Percentiles rank a stretch among this genome's conserved stretches.
phyloP scores from a whole-genome alignment of 2,113 vertebrate species.

The Trogon melanurus region DNA sequence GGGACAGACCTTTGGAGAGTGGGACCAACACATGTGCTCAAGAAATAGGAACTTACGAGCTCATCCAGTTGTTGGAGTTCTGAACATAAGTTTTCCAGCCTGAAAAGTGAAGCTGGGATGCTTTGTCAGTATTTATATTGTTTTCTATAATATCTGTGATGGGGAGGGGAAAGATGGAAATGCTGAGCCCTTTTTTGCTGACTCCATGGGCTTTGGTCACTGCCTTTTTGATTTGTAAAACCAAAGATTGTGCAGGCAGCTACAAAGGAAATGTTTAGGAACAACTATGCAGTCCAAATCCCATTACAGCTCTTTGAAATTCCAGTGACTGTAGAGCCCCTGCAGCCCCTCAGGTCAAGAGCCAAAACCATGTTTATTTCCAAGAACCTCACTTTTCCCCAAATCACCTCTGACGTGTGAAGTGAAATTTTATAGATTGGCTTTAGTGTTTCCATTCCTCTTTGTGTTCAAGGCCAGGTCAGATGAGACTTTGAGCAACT shows the following conservation, averaged over 20 bases:
- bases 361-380: not conserved
- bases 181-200: not conserved
- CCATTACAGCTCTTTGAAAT: not conserved
- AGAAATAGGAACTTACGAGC: not conserved
- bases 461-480: not conserved
- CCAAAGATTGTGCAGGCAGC: not conserved
- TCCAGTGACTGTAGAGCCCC: not conserved
- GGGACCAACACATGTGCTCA: not conserved
- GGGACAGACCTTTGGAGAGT: not conserved
- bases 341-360: not conserved
- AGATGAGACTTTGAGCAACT: too few relatives aligned
- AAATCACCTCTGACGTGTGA: not conserved
- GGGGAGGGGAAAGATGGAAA: not conserved
- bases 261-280: not conserved
- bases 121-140: not conserved
- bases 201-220: not conserved
- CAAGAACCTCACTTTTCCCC: not conserved
- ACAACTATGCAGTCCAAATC: not conserved
- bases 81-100: not conserved
- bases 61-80: not conserved
- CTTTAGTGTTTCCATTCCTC: not conserved
- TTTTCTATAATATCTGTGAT: not conserved
- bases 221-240: not conserved
- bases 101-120: not conserved
- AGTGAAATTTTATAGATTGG: not conserved